Evolutionary conservation across 1,140 invertebrate species (phyloP), one percentile per base, ranked within the genome.

Genomic region (Calephelis virginiensis): DNA sequence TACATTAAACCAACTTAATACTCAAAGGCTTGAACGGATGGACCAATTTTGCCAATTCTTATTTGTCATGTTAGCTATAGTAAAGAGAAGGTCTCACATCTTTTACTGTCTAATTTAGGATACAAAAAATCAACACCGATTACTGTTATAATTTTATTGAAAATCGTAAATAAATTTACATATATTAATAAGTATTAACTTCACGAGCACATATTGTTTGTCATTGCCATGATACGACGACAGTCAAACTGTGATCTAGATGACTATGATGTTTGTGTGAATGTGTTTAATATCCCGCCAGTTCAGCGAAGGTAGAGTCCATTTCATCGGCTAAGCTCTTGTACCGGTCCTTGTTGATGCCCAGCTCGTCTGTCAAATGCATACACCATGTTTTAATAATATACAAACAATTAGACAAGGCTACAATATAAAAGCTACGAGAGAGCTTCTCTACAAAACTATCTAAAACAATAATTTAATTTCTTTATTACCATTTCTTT

Each of bases 321-420:
- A 99, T 96, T 92, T 99, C 98, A 92, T 99, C 98, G 81, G 95
- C 95, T 91, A 96, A 92, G 74, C 95, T 95, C 94, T 99, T 99
- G 96, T 98, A 99, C 95, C 97, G 97, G 94, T 99, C 98, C 94
- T 99, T 99, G 94, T 99, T 98, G 94, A 98, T 96, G 83, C 98
- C 97, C 93, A 99, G 94, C 93, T 99, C 98, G 93, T 99, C 98
- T 99, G 94, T 64, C 14, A 38, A 70, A 53, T 43, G 72, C 63
- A 71, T 6, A 40, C 47, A 47, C 37, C 43, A 56, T 11, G 10
- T 56, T 37, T 28, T 28, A 28, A 37, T 37, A 37, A 14, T 12
- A 11, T 12, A 28, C 14, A 37, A 56, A 11, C 12, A 28, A 6
- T 11, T 28, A 37, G 6, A 8, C 5, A 37, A 12, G 9, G 11